Percentiles rank a stretch among this genome's conserved stretches.
Evolutionary conservation across 2,888 invertebrate species (phyloP).

Genomic region (Uloborus plumipes): DNA sequence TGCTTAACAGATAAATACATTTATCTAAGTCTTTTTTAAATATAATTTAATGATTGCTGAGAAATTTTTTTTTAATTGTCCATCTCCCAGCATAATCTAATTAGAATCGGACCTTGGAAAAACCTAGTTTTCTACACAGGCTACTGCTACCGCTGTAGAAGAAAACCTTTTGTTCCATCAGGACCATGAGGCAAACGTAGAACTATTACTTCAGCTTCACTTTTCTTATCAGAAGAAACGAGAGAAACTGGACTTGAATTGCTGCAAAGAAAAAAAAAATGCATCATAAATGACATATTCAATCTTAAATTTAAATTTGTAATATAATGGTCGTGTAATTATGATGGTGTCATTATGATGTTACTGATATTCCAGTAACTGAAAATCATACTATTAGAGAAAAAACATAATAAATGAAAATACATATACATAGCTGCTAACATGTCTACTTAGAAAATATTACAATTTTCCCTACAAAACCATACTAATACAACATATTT

Average conservation of each 20-base stretch:
- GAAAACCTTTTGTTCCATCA: constrained; percentile 66
- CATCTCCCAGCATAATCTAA: constrained; percentile 28
- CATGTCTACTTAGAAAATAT: too few species aligned
- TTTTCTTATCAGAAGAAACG: constrained; percentile 16
- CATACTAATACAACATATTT: too few species aligned
- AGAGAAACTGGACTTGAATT: constrained; percentile 27
- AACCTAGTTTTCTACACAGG: constrained; percentile 45
- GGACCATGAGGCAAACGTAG: constrained; percentile 65
- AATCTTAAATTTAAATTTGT: neutral
- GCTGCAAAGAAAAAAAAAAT: constrained; percentile 13
- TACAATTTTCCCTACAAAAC: too few species aligned
- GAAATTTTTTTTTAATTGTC: constrained; percentile 20
- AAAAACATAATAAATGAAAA: too few species aligned
- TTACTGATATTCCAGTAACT: too few species aligned
- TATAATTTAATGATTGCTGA: constrained; percentile 41
- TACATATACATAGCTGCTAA: too few species aligned
- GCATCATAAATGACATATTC: neutral
- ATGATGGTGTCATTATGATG: neutral
- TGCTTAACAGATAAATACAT: constrained; percentile 29
- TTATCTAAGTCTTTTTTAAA: constrained; percentile 18
- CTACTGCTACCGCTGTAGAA: constrained; percentile 60
- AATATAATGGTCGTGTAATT: neutral
- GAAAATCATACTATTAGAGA: too few species aligned
- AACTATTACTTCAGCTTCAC: constrained; percentile 41
- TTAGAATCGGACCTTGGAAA: constrained; percentile 30